A percentile compares a stretch with the other conserved stretches of the same genome.
Evolutionary conservation across 2,888 invertebrate genomes (phyloP).

Genomic region (Tenthredo livida): DNA sequence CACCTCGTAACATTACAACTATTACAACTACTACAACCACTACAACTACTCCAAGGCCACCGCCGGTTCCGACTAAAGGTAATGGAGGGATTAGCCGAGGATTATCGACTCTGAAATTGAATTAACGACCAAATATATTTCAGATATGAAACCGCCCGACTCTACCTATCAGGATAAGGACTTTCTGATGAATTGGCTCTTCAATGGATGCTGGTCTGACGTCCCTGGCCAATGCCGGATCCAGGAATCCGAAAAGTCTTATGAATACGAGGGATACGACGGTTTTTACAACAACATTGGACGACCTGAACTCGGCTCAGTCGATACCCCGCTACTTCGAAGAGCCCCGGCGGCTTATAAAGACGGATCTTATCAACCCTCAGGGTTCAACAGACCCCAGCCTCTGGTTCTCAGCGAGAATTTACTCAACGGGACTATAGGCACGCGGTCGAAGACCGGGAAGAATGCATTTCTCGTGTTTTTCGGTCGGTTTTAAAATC

Average conservation of each 20-base stretch:
- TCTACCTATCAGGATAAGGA: not conserved
- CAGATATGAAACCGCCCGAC: not conserved
- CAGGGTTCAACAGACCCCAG: conserved; percentile 79
- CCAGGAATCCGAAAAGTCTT: conserved; percentile 2
- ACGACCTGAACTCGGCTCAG: conserved; percentile 64
- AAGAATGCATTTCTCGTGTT: conserved; percentile 82
- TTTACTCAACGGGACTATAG: conserved; percentile 77
- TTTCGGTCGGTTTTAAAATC: conserved; percentile 78
- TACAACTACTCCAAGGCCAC: not conserved
- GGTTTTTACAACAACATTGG: conserved; percentile 68
- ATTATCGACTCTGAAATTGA: not conserved
- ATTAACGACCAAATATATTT: not conserved
- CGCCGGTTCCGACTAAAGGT: not conserved
- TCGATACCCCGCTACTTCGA: conserved; percentile 80
- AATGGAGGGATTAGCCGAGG: not conserved
- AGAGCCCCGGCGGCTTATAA: conserved; percentile 80
- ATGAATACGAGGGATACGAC: conserved; percentile 66
- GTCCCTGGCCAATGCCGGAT: not conserved
- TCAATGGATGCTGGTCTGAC: conserved; percentile 55
- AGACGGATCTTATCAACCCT: conserved; percentile 81
- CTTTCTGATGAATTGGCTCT: conserved; percentile 56
- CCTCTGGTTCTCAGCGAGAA: conserved; percentile 79
- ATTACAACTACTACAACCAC: not conserved
- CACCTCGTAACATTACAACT: no score
- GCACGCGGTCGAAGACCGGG: conserved; percentile 77